phyloP scores from a whole-genome alignment of 2,888 invertebrate species.

The Chironomus tentans region DNA sequence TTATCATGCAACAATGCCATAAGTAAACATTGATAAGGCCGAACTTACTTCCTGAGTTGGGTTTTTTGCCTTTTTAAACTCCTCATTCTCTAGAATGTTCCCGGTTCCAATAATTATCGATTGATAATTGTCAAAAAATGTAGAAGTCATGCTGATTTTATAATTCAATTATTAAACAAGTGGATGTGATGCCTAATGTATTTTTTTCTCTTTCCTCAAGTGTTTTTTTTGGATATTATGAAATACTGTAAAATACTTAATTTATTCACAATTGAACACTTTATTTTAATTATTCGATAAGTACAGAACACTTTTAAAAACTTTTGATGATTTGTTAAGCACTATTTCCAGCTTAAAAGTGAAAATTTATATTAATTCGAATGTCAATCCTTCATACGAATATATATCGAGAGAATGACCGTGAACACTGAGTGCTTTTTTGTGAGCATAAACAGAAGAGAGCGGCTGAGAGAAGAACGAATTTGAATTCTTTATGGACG shows the following conservation, averaged over 20 bases:
- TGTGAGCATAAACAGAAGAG: neutral
- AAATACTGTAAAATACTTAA: neutral
- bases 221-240: neutral
- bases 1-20: neutral
- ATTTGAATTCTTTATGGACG: neutral
- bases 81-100: conserved; percentile 3
- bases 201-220: neutral
- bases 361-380: neutral
- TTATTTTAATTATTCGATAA: no score
- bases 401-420: neutral
- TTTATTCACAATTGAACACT: neutral
- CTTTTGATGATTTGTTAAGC: neutral
- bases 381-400: neutral
- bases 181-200: neutral
- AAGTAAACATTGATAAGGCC: neutral
- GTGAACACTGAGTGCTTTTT: neutral
- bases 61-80: conserved; percentile 19
- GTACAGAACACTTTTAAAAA: neutral
- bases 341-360: neutral
- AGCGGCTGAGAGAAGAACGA: neutral
- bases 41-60: conserved; percentile 14
- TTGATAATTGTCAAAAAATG: neutral
- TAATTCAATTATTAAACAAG: neutral
- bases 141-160: conserved; percentile 11
- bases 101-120: conserved; percentile 17